phyloP scores from a whole-genome alignment of 1,140 invertebrate genomes.

The Cryptotermes secundus region DNA sequence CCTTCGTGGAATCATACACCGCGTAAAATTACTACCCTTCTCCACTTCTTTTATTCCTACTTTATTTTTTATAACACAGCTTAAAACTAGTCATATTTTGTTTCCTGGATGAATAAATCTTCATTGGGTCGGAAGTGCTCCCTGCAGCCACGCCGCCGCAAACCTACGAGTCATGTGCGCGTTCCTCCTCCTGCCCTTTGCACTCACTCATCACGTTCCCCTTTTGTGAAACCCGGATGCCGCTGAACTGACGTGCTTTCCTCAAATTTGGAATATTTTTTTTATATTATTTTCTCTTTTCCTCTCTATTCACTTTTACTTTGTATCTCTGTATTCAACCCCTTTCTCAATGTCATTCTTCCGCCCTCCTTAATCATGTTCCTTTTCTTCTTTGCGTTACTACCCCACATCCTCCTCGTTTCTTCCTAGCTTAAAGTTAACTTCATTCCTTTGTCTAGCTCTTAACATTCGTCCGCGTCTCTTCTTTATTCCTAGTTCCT shows the following conservation, averaged over 20 bases:
- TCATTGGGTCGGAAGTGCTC: background rate
- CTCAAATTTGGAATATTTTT: background rate
- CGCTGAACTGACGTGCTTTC: slow-evolving; percentile 11
- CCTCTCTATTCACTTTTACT: slow-evolving; percentile 20
- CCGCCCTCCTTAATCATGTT: background rate
- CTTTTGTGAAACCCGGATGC: background rate
- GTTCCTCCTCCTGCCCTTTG: background rate
- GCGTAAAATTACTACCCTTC: background rate
- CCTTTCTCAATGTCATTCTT: background rate
- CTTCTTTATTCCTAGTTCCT: background rate
- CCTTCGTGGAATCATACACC: background rate
- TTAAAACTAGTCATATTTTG: background rate
- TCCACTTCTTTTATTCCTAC: background rate
- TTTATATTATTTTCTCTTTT: slow-evolving; percentile 19
- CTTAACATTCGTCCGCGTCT: background rate
- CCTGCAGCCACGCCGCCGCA: background rate
- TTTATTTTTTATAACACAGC: slow-evolving; percentile 2
- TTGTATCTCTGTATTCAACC: background rate
- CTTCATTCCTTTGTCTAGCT: background rate
- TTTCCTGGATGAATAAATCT: slow-evolving; percentile 17
- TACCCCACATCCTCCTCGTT: background rate
- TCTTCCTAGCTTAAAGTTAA: background rate
- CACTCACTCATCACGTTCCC: background rate
- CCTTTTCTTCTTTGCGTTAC: background rate
- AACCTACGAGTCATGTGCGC: background rate